These are phyloP conservation scores for Machimus atricapillus DNA, from an alignment of 2,888 invertebrate genomes.

Conservation along the genomic window DNA sequence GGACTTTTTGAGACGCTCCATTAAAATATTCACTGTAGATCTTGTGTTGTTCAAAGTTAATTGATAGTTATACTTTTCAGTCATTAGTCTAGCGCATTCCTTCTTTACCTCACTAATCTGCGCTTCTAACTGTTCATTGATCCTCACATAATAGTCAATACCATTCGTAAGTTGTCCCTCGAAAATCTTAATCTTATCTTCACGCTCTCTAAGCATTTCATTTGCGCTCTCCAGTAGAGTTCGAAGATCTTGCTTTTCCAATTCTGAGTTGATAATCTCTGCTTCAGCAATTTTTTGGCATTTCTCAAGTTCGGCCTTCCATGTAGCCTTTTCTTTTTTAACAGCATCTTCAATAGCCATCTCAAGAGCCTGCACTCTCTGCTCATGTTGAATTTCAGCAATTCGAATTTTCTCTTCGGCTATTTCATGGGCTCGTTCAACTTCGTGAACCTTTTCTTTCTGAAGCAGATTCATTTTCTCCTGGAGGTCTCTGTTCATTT, in stretches of 20 bases:
- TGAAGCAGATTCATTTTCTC: conserved; percentile 43
- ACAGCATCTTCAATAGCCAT: conserved; percentile 60
- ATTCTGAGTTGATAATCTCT: conserved; percentile 65
- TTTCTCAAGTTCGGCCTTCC: conserved; percentile 64
- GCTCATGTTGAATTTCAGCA: conserved; percentile 60
- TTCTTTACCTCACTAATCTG: conserved; percentile 60
- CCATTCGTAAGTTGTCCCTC: conserved; percentile 59
- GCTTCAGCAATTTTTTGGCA: conserved; percentile 67
- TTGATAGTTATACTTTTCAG: conserved; percentile 62
- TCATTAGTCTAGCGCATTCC: conserved; percentile 59
- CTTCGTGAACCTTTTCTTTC: conserved; percentile 50
- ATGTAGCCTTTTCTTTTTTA: conserved; percentile 62
- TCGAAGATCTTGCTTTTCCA: conserved; percentile 65
- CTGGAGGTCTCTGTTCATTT: conserved; percentile 45
- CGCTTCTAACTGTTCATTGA: conserved; percentile 59
- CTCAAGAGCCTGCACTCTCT: conserved; percentile 63
- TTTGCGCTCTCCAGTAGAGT: conserved; percentile 59
- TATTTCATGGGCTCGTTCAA: conserved; percentile 58
- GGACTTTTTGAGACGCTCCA: conserved; percentile 62
- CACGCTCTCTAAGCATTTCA: conserved; percentile 60
- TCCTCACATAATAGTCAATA: conserved; percentile 59
- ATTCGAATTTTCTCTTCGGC: conserved; percentile 59
- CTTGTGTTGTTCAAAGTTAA: conserved; percentile 60
- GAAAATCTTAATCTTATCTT: conserved; percentile 59
- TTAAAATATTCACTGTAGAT: conserved; percentile 61